Percentiles rank a stretch among this genome's conserved stretches.
These are phyloP conservation scores for Epirrhoe tristata DNA, from an alignment of 2,888 invertebrate genomes.

Conservation along the genomic window DNA sequence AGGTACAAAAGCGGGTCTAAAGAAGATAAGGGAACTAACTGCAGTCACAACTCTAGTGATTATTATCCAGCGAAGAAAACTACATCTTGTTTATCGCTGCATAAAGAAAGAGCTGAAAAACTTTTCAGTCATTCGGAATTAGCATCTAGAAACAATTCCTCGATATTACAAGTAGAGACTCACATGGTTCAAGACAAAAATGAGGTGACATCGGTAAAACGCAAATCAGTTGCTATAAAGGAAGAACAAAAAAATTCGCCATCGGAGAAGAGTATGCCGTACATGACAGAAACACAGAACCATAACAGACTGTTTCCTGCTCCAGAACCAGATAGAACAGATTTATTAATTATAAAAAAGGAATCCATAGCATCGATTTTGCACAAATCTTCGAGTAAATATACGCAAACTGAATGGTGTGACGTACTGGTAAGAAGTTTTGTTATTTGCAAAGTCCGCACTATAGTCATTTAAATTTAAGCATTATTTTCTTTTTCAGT, in stretches of 20 bases:
- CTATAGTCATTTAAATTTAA: not conserved
- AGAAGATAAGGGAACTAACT: slow-evolving; percentile 15
- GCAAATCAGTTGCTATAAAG: slow-evolving; percentile 39
- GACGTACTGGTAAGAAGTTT: slow-evolving; percentile 60
- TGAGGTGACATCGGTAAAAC: slow-evolving; percentile 16
- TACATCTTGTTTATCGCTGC: slow-evolving; percentile 32
- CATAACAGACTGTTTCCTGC: not conserved
- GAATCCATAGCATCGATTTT: slow-evolving; percentile 26
- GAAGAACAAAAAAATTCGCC: slow-evolving; percentile 13
- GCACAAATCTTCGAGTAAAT: slow-evolving; percentile 39
- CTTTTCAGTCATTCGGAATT: slow-evolving; percentile 11
- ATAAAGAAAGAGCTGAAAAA: slow-evolving; percentile 9
- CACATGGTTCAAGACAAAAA: slow-evolving; percentile 9
- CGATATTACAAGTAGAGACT: slow-evolving; percentile 14
- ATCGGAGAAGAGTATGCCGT: not conserved
- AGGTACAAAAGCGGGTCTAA: slow-evolving; percentile 33
- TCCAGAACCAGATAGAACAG: slow-evolving; percentile 19
- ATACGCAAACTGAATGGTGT: slow-evolving; percentile 68
- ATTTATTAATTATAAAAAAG: slow-evolving; percentile 14
- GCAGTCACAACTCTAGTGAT: slow-evolving; percentile 17
- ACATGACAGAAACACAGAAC: not conserved
- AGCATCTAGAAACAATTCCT: slow-evolving; percentile 11
- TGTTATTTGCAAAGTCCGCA: not conserved
- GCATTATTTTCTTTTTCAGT: slow-evolving; percentile 54
- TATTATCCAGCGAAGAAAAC: slow-evolving; percentile 34